Evolutionary conservation across 2,888 invertebrate genomes (phyloP).

Genomic region (Lumbricus terrestris): DNA sequence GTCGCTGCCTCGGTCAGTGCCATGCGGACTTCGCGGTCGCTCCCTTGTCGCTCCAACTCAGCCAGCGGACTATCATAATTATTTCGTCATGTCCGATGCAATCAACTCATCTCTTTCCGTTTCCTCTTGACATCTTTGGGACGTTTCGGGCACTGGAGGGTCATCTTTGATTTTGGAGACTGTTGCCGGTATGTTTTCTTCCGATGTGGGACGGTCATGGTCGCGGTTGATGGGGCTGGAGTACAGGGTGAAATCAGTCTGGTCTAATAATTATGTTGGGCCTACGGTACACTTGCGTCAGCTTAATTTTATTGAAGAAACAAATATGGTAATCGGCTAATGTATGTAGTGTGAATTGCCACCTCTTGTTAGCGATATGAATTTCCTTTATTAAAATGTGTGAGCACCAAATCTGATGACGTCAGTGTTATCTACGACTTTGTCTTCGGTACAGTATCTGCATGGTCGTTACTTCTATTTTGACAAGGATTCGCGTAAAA

Average conservation of each 20-base stretch:
- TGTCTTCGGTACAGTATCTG: too few relatives aligned
- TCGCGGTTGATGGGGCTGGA: slow-evolving; percentile 42
- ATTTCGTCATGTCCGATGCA: slow-evolving; percentile 34
- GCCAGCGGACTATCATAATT: slow-evolving; percentile 32
- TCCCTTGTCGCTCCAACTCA: slow-evolving; percentile 24
- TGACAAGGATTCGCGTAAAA: too few relatives aligned
- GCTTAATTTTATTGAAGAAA: too few relatives aligned
- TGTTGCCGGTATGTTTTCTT: neutral
- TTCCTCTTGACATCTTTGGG: neutral
- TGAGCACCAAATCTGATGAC: too few relatives aligned
- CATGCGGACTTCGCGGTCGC: neutral
- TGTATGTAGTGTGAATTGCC: too few relatives aligned
- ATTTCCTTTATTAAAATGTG: too few relatives aligned
- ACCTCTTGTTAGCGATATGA: too few relatives aligned
- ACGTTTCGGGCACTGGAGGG: neutral
- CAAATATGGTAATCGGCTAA: too few relatives aligned
- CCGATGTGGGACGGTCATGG: slow-evolving; percentile 17
- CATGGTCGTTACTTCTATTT: too few relatives aligned
- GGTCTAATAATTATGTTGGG: too few relatives aligned
- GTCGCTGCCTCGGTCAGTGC: neutral
- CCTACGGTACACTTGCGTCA: too few relatives aligned
- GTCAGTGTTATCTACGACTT: too few relatives aligned
- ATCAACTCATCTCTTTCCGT: slow-evolving; percentile 9
- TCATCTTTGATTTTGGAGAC: neutral
- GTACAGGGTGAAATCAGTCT: slow-evolving; percentile 47